Evolutionary conservation across 1,140 invertebrate species (phyloP).

Genomic region (Leptopilina clavipes): DNA sequence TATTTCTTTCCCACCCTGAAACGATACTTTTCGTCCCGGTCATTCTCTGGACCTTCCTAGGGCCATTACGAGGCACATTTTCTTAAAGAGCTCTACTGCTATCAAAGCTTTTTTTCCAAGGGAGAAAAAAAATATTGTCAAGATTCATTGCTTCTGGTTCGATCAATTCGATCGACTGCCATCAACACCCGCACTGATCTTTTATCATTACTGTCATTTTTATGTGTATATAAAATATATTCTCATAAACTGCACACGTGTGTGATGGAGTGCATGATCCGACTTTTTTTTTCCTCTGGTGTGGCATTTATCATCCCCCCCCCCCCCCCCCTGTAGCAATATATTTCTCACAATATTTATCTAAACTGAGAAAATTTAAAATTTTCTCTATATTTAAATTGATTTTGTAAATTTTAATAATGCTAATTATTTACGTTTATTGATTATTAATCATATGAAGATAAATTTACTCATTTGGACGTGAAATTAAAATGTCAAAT

Average conservation of each 20-base stretch:
- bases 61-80: conserved; percentile 26
- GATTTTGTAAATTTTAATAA: no score
- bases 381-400: no score
- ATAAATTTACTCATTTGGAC: no score
- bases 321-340: neutral
- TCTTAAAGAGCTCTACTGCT: conserved; percentile 21
- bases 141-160: conserved; percentile 7
- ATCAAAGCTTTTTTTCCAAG: neutral
- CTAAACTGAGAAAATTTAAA: no score
- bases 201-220: conserved; percentile 15
- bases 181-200: conserved; percentile 2
- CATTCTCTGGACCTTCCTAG: conserved; percentile 11
- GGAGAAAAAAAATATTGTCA: neutral
- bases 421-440: no score
- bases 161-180: conserved; percentile 11
- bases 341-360: no score
- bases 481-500: neutral
- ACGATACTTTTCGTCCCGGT: conserved; percentile 14
- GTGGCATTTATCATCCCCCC: neutral
- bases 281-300: neutral
- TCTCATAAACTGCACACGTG: neutral
- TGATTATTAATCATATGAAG: no score
- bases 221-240: neutral
- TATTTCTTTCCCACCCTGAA: conserved; percentile 51
- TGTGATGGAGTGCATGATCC: neutral